Evolutionary conservation across 2,797 vertebrate species (phyloP).

Genomic region (Sebastes variabilis): DNA sequence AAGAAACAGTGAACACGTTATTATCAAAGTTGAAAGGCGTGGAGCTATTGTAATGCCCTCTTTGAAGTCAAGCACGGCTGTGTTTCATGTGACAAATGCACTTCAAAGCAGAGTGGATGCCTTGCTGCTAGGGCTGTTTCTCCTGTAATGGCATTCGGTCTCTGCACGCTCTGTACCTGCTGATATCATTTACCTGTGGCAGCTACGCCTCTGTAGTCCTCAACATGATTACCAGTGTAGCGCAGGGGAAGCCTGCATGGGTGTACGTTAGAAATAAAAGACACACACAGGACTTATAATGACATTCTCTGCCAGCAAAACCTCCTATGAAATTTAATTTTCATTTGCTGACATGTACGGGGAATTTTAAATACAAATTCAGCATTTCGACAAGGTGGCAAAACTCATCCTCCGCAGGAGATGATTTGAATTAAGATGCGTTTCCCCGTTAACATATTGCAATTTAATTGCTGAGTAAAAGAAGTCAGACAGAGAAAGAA

Average conservation of each 20-base stretch:
- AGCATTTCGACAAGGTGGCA: neutral
- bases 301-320: slow-evolving; percentile 24
- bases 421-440: slow-evolving; percentile 6
- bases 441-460: neutral
- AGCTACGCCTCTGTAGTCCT: slow-evolving; percentile 60
- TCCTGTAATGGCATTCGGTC: slow-evolving; percentile 60
- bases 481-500: neutral
- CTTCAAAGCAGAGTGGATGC: slow-evolving; percentile 75
- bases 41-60: slow-evolving; percentile 65
- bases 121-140: slow-evolving; percentile 59
- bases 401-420: neutral
- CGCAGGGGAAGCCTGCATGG: slow-evolving; percentile 1
- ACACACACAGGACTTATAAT: slow-evolving; percentile 26
- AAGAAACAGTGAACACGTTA: slow-evolving; percentile 55
- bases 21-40: slow-evolving; percentile 67
- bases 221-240: slow-evolving; percentile 49
- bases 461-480: neutral
- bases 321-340: slow-evolving; percentile 32
- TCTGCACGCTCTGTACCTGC: slow-evolving; percentile 61
- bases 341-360: slow-evolving; percentile 21
- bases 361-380: slow-evolving; percentile 35
- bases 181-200: slow-evolving; percentile 75
- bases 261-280: slow-evolving; percentile 41
- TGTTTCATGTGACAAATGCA: slow-evolving; percentile 76
- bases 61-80: slow-evolving; percentile 74